phyloP scores from a whole-genome alignment of 2,888 invertebrate species.

The Liopterus haemorrhoidalis region DNA sequence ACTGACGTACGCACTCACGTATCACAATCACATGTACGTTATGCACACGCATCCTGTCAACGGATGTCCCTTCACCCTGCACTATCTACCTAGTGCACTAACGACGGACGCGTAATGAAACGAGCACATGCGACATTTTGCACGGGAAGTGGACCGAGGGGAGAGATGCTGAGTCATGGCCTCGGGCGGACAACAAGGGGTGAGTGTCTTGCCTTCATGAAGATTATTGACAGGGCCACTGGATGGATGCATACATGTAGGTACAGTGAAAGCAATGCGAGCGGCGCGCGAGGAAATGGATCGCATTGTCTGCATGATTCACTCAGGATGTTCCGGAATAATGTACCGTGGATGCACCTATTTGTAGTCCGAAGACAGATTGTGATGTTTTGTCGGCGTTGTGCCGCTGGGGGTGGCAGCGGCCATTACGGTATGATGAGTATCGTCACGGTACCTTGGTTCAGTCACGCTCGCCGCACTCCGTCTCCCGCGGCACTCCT shows the following conservation, averaged over 20 bases:
- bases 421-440: conserved; percentile 4
- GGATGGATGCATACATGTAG: no score
- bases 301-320: conserved; percentile 43
- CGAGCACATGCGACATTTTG: conserved; percentile 32
- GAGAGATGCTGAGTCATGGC: conserved; percentile 29
- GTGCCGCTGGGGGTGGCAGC: no score
- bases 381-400: conserved; percentile 33
- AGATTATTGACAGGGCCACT: conserved; percentile 24
- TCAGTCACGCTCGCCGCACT: neutral
- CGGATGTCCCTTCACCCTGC: no score
- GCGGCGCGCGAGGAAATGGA: conserved; percentile 38
- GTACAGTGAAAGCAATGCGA: no score
- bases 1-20: no score
- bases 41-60: no score
- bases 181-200: conserved; percentile 21
- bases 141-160: conserved; percentile 30
- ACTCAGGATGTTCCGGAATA: conserved; percentile 43
- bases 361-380: conserved; percentile 37
- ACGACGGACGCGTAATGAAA: conserved; percentile 21
- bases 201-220: conserved; percentile 8
- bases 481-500: no score
- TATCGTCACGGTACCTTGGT: conserved; percentile 4
- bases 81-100: conserved; percentile 26
- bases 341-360: conserved; percentile 43
- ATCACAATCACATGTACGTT: no score